phyloP scores from a whole-genome alignment of 2,797 vertebrate genomes.

The Notoglanidium macrostoma region DNA sequence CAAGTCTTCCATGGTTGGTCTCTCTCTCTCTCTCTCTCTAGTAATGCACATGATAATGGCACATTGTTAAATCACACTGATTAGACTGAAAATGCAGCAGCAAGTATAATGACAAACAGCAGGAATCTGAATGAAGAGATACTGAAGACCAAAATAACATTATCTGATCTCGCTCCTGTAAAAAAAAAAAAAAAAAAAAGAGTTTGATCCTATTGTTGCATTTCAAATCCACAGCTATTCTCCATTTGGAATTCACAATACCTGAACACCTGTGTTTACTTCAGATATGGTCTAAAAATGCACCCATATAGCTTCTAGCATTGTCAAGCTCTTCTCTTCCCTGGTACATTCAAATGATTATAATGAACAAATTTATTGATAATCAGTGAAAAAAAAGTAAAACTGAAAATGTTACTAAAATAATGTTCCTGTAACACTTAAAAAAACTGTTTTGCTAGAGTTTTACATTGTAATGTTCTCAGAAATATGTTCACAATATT shows the following conservation, averaged over 20 bases:
- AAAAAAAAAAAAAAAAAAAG: too few species aligned
- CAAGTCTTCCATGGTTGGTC: background rate
- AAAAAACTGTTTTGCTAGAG: background rate
- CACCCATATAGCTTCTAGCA: background rate
- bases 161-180: background rate
- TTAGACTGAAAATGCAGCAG: conserved; percentile 8
- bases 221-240: background rate
- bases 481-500: background rate
- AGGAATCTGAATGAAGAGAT: background rate
- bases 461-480: background rate
- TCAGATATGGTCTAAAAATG: background rate
- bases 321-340: background rate
- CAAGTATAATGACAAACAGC: conserved; percentile 11
- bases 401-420: background rate
- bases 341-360: background rate
- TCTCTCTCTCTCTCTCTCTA: too few species aligned
- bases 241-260: background rate
- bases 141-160: background rate
- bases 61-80: conserved; percentile 13
- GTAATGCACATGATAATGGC: background rate
- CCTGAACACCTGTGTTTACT: background rate
- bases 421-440: background rate
- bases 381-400: background rate
- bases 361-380: background rate
- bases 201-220: background rate